These are phyloP conservation scores for Cosmorhoe ocellata DNA, from an alignment of 2,888 invertebrate genomes.

Conservation along the genomic window DNA sequence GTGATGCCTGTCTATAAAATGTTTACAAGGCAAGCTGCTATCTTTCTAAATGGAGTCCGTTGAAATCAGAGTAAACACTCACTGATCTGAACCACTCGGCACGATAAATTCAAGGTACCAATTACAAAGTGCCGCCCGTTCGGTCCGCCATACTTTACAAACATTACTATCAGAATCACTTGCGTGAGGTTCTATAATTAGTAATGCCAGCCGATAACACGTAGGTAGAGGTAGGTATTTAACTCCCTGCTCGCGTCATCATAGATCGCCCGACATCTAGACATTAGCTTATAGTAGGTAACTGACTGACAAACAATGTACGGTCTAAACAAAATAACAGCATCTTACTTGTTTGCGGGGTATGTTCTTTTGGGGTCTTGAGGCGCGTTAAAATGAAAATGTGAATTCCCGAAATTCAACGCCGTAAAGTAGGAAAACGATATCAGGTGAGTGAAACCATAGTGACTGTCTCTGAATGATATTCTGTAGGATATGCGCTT, in stretches of 20 bases:
- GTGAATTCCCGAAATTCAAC: too few species aligned
- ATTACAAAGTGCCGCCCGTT: constrained; percentile 54
- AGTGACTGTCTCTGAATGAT: constrained; percentile 51
- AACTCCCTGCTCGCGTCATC: constrained; percentile 53
- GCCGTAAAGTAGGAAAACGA: too few species aligned
- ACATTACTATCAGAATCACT: constrained; percentile 51
- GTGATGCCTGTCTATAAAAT: too few species aligned
- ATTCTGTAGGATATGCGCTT: constrained; percentile 25
- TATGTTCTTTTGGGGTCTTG: too few species aligned
- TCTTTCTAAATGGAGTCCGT: constrained; percentile 25
- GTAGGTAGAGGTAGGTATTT: constrained; percentile 45
- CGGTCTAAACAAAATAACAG: too few species aligned
- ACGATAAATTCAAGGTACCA: constrained; percentile 47
- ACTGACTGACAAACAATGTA: too few species aligned
- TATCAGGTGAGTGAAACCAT: neutral
- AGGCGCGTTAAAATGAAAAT: too few species aligned
- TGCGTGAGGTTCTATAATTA: constrained; percentile 74
- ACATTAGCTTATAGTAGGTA: neutral
- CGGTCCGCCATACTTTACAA: constrained; percentile 51
- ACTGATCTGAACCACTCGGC: constrained; percentile 28
- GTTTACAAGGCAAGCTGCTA: too few species aligned
- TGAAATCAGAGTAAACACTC: constrained; percentile 49
- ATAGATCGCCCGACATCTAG: constrained; percentile 59
- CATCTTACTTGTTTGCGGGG: too few species aligned
- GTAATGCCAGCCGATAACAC: constrained; percentile 62